Conservation (phyloP, 2,888 invertebrate genomes). For the Sturmia bella region DNA sequence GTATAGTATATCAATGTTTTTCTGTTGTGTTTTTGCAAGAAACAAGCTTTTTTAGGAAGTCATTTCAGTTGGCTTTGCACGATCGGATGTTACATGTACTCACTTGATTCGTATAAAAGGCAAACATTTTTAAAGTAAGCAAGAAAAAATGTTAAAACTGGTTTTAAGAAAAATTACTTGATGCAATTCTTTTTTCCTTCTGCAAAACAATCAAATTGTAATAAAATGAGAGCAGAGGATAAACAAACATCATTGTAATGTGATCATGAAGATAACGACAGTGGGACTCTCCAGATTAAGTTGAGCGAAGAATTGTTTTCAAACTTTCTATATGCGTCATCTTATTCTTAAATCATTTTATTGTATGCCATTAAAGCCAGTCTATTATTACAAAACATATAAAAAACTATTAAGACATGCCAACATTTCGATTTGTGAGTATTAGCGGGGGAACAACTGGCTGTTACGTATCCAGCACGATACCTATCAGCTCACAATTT, state of each 20-base stretch:
- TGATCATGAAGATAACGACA: conserved; percentile 39
- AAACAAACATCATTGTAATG: conserved; percentile 54
- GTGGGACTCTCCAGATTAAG: conserved; percentile 11
- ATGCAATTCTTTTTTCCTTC: conserved; percentile 48
- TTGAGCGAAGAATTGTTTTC: not conserved
- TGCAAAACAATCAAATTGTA: conserved; percentile 53
- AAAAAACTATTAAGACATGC: no score
- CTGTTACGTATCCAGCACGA: no score
- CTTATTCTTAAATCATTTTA: no score
- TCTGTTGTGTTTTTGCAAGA: conserved; percentile 28
- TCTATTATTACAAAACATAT: no score
- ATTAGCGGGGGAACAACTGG: no score
- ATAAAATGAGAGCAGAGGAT: conserved; percentile 57
- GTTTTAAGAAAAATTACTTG: conserved; percentile 47
- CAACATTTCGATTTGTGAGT: no score
- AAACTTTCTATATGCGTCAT: no score
- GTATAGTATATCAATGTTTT: not conserved
- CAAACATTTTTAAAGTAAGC: conserved; percentile 13
- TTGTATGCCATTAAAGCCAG: no score
- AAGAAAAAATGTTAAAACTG: conserved; percentile 44
- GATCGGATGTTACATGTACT: conserved; percentile 53
- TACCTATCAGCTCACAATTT: no score
- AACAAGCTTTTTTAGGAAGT: conserved; percentile 62
- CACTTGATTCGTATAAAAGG: conserved; percentile 10
- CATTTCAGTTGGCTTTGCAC: conserved; percentile 52